These are phyloP conservation scores for Dyspetes luteomarginatus DNA, from an alignment of 2,888 invertebrate genomes.

Conservation along the genomic window DNA sequence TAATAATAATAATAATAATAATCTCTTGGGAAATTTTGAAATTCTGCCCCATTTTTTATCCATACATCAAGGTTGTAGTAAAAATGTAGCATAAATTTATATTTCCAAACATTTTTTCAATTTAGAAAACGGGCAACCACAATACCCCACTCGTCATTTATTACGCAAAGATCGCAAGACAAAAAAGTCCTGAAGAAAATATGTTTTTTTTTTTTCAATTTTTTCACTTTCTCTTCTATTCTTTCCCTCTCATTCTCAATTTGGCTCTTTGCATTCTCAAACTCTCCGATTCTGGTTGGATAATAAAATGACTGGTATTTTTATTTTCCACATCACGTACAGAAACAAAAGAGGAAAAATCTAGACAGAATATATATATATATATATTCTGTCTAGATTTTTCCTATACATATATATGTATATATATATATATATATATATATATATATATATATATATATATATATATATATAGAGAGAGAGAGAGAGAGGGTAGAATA, in stretches of 20 bases:
- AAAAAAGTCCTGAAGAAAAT: background rate
- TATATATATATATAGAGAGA: too few species aligned
- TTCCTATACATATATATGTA: too few species aligned
- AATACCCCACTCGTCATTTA: background rate
- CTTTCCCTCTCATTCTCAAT: conserved; percentile 1
- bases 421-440: too few species aligned
- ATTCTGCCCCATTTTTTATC: too few species aligned
- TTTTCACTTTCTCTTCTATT: background rate
- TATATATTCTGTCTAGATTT: too few species aligned
- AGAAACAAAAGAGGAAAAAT: too few species aligned
- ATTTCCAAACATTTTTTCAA: too few species aligned
- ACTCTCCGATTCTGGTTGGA: conserved; percentile 55
- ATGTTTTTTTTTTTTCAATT: background rate
- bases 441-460: too few species aligned
- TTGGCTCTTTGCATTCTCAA: conserved; percentile 24
- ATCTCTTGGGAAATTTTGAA: background rate
- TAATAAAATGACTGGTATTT: conserved; percentile 19
- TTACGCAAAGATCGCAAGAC: background rate
- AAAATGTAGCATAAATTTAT: too few species aligned
- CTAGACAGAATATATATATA: too few species aligned
- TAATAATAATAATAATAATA: background rate
- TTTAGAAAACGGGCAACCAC: too few species aligned
- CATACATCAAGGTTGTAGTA: too few species aligned
- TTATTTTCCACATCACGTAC: background rate
- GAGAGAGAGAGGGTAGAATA: background rate